Evolutionary conservation across 2,888 invertebrate species (phyloP).

Genomic region (Drosophila mimica): DNA sequence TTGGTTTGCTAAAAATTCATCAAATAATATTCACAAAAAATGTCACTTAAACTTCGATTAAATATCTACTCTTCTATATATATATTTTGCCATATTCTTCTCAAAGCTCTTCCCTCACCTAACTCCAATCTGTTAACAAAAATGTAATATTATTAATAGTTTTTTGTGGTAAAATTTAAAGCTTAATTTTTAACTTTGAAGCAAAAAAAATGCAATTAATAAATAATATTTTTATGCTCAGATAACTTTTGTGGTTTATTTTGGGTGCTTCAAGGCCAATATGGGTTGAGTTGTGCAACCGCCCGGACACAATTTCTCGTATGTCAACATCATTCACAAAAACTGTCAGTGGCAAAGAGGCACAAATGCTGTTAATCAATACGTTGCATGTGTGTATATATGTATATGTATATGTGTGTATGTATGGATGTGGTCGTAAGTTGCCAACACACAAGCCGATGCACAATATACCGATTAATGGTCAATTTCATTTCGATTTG

Average conservation of each 20-base stretch:
- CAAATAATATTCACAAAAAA: neutral
- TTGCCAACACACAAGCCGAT: slow-evolving; percentile 21
- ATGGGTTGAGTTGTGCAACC: neutral
- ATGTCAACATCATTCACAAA: slow-evolving; percentile 56
- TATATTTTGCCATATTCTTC: neutral
- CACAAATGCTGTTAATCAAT: slow-evolving; percentile 49
- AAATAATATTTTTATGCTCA: neutral
- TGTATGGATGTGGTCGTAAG: slow-evolving; percentile 5
- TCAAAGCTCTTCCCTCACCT: neutral
- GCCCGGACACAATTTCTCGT: slow-evolving; percentile 35
- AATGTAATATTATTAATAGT: neutral
- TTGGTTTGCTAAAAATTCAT: neutral
- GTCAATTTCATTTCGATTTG: slow-evolving; percentile 81
- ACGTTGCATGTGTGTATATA: slow-evolving; percentile 4
- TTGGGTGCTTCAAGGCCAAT: neutral
- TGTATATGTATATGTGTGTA: neutral
- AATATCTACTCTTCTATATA: too few relatives aligned
- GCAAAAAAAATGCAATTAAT: neutral
- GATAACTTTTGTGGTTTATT: neutral
- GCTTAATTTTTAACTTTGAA: neutral
- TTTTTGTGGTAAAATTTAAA: neutral
- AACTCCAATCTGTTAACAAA: neutral
- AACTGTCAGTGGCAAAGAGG: slow-evolving; percentile 53
- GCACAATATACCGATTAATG: slow-evolving; percentile 70
- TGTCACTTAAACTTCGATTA: neutral